Percentiles rank a stretch among this genome's conserved stretches.
Evolutionary conservation across 2,797 vertebrate genomes (phyloP).

Genomic region (Takifugu rubripes): DNA sequence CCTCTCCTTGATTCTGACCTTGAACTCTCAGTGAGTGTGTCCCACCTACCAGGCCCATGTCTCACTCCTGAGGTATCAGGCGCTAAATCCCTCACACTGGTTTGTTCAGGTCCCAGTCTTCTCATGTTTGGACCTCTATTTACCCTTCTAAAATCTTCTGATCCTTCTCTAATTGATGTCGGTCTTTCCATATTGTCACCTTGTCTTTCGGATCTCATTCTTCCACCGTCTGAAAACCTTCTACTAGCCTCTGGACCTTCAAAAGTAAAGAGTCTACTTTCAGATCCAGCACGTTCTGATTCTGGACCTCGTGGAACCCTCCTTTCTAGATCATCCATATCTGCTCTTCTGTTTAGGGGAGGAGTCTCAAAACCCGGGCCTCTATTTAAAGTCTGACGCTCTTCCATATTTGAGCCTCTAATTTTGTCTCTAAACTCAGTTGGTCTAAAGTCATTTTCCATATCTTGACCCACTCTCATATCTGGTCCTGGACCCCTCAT

Average conservation of each 20-base stretch:
- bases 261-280: slow-evolving; percentile 29
- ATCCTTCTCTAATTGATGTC: slow-evolving; percentile 21
- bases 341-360: slow-evolving; percentile 30
- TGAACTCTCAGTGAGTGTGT: slow-evolving; percentile 15
- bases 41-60: slow-evolving; percentile 26
- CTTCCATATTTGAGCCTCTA: slow-evolving; percentile 30
- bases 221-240: slow-evolving; percentile 30
- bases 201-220: slow-evolving; percentile 28
- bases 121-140: slow-evolving; percentile 34
- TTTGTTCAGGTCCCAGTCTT: slow-evolving; percentile 15
- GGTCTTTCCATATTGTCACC: slow-evolving; percentile 16
- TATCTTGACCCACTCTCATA: slow-evolving; percentile 21
- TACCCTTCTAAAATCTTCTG: slow-evolving; percentile 39
- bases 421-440: slow-evolving; percentile 25
- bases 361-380: slow-evolving; percentile 16
- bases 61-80: slow-evolving; percentile 19
- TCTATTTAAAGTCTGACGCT: slow-evolving; percentile 12
- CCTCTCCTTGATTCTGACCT: slow-evolving; percentile 11
- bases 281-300: slow-evolving; percentile 8
- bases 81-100: slow-evolving; percentile 14
- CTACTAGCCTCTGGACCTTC: slow-evolving; percentile 25
- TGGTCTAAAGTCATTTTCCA: slow-evolving; percentile 34
- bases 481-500: slow-evolving; percentile 27
- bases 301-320: slow-evolving; percentile 32
- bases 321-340: slow-evolving; percentile 32